These are phyloP conservation scores for Notarius quadriscutis DNA, from an alignment of 2,113 vertebrate genomes.

Conservation along the genomic window DNA sequence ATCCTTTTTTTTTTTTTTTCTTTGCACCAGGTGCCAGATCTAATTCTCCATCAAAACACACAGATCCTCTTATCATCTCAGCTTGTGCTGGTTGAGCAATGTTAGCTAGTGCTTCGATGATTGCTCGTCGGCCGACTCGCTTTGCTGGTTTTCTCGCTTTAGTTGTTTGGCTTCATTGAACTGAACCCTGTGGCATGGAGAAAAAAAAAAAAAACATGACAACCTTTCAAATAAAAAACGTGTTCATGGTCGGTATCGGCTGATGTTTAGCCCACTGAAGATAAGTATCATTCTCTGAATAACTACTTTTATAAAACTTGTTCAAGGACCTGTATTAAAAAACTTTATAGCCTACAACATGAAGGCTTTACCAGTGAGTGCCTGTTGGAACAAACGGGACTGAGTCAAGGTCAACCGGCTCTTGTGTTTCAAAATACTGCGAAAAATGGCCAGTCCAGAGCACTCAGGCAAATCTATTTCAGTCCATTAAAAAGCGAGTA, in stretches of 20 bases:
- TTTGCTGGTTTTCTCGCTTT: neutral
- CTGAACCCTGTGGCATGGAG: neutral
- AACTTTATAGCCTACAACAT: conserved; percentile 51
- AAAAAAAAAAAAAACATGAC: neutral
- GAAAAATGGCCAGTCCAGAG: conserved; percentile 30
- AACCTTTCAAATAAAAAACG: conserved; percentile 7
- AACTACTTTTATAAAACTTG: conserved; percentile 40
- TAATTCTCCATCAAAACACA: conserved; percentile 5
- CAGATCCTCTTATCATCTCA: neutral
- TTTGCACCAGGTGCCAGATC: conserved; percentile 23
- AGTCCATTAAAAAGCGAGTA: conserved; percentile 20
- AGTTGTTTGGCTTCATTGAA: neutral
- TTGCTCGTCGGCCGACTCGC: neutral
- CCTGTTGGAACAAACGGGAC: neutral
- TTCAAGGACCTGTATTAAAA: conserved; percentile 34
- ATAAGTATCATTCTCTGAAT: conserved; percentile 26
- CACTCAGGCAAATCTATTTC: conserved; percentile 40
- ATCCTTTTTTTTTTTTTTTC: neutral
- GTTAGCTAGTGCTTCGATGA: neutral
- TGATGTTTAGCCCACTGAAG: conserved; percentile 32
- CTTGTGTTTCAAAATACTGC: conserved; percentile 41
- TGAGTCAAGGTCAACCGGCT: conserved; percentile 47
- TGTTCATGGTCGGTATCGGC: neutral
- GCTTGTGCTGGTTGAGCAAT: neutral
- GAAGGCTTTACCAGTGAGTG: conserved; percentile 9